A percentile compares a stretch with the other conserved stretches of the same genome.
Conservation (phyloP, 2,888 invertebrate species). For the Folsomia manolachei region DNA sequence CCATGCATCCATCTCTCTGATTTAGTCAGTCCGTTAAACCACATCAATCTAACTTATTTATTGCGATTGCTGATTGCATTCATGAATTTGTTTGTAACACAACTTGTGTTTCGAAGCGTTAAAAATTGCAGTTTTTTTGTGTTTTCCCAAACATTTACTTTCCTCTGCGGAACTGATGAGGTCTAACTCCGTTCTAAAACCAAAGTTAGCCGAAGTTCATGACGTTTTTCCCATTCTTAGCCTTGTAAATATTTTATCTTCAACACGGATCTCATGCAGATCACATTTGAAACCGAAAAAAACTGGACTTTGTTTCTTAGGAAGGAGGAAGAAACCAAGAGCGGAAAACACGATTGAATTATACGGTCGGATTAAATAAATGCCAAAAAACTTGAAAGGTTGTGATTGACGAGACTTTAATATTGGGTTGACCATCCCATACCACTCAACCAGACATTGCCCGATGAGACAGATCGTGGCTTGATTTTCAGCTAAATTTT, state of each 20-base stretch:
- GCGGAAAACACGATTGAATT: neutral
- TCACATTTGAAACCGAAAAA: neutral
- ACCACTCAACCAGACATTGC: no score
- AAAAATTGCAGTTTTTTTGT: neutral
- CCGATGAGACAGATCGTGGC: neutral
- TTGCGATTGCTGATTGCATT: neutral
- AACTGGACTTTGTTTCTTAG: neutral
- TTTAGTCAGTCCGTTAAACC: no score
- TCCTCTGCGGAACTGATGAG: neutral
- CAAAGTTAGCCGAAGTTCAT: neutral
- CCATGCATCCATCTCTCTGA: neutral
- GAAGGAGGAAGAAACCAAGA: neutral
- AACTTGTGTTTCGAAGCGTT: no score
- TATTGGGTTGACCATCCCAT: neutral
- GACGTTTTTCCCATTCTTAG: neutral
- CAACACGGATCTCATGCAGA: neutral
- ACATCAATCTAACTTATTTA: neutral
- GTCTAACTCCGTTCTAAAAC: no score
- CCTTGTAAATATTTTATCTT: neutral
- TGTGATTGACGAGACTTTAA: neutral
- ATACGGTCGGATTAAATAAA: neutral
- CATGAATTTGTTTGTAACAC: neutral
- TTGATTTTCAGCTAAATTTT: neutral
- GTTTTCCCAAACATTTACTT: no score
- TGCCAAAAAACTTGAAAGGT: neutral